Evolutionary conservation across 2,888 invertebrate species (phyloP).

Genomic region (Trachelus stipa): DNA sequence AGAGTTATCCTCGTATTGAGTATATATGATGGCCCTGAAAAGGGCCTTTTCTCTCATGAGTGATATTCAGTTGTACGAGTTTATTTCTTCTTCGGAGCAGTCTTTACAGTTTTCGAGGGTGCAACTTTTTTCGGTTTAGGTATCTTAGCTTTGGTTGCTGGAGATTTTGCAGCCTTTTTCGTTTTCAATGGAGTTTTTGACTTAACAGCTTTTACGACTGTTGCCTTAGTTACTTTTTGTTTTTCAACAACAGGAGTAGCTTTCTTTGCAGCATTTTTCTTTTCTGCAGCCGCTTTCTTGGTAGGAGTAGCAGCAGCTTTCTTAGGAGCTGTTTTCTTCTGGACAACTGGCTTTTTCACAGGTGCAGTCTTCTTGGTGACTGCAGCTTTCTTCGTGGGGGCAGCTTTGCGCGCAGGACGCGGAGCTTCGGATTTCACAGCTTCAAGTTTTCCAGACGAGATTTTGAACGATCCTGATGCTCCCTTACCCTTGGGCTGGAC

Average conservation of each 20-base stretch:
- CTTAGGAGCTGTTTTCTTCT: slow-evolving; percentile 34
- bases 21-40: slow-evolving; percentile 42
- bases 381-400: slow-evolving; percentile 43
- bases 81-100: slow-evolving; percentile 36
- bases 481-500: slow-evolving; percentile 72
- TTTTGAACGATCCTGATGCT: slow-evolving; percentile 69
- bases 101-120: slow-evolving; percentile 34
- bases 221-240: slow-evolving; percentile 21
- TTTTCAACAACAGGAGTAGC: slow-evolving; percentile 10
- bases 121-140: slow-evolving; percentile 60
- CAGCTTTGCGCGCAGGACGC: slow-evolving; percentile 42
- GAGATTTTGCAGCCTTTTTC: slow-evolving; percentile 60
- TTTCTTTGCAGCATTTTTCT: slow-evolving; percentile 17
- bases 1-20: neutral
- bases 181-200: slow-evolving; percentile 52
- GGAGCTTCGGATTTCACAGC: slow-evolving; percentile 26
- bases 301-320: slow-evolving; percentile 23
- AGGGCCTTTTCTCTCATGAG: slow-evolving; percentile 38
- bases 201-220: slow-evolving; percentile 24
- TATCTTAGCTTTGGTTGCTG: slow-evolving; percentile 61
- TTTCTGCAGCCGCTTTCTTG: slow-evolving; percentile 3
- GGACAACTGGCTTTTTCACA: slow-evolving; percentile 28
- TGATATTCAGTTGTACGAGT: slow-evolving; percentile 15
- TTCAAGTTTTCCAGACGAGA: slow-evolving; percentile 49
- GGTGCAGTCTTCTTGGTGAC: slow-evolving; percentile 32